These are phyloP conservation scores for Onychomys arenicola DNA, from an alignment of 2,797 vertebrate genomes.

Conservation along the genomic window DNA sequence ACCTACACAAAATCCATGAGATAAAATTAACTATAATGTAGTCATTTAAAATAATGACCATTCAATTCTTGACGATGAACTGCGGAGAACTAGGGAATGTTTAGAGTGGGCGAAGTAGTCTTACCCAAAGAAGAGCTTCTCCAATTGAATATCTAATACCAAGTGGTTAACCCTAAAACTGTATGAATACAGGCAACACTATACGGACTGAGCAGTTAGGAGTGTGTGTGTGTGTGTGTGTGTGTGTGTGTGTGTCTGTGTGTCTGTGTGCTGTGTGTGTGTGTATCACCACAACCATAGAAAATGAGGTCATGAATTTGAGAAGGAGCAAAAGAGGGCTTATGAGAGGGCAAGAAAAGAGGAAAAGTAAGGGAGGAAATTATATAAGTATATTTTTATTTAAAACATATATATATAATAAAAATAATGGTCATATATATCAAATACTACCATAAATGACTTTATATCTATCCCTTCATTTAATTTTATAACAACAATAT, in stretches of 20 bases:
- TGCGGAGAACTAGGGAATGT: not conserved
- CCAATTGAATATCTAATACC: not conserved
- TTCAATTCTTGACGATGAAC: not conserved
- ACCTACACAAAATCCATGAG: not conserved
- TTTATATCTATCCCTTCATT: not conserved
- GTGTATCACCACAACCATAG: not conserved
- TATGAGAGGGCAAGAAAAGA: not conserved
- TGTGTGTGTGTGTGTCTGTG: not conserved
- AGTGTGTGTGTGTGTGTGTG: not conserved
- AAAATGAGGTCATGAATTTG: not conserved
- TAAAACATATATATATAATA: not conserved
- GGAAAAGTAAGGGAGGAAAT: not conserved
- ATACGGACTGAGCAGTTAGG: not conserved
- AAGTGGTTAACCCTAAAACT: not conserved
- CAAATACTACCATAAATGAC: not conserved
- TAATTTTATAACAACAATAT: not conserved
- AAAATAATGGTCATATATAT: not conserved
- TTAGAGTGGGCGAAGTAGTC: not conserved
- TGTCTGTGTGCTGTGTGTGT: not conserved
- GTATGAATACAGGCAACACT: not conserved
- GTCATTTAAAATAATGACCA: not conserved
- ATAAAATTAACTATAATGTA: not conserved
- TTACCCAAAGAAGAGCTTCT: not conserved
- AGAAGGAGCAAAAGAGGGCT: not conserved
- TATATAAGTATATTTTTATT: not conserved